These are phyloP conservation scores for Pyrocephalus nanus DNA, from an alignment of 2,797 vertebrate genomes.

Conservation along the genomic window DNA sequence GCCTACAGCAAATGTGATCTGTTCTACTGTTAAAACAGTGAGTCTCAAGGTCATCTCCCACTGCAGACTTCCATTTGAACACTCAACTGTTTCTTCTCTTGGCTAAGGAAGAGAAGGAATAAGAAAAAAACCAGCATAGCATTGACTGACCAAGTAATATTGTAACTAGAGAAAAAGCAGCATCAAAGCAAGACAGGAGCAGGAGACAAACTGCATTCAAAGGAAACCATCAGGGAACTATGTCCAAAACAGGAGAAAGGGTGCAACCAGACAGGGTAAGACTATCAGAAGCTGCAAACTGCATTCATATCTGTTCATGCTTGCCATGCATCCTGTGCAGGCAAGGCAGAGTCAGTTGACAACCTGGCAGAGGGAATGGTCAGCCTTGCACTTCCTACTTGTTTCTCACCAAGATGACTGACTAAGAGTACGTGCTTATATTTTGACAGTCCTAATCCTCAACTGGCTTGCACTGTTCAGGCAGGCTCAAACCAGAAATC, in stretches of 20 bases:
- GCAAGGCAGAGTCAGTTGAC: not conserved
- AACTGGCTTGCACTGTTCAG: not conserved
- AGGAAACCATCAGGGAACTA: not conserved
- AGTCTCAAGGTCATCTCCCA: not conserved
- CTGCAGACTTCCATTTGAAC: not conserved
- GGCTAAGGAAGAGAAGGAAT: not conserved
- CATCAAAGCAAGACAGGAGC: not conserved
- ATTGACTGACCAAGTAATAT: not conserved
- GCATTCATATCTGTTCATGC: not conserved
- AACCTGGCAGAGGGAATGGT: not conserved
- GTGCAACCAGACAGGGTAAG: rapidly evolving
- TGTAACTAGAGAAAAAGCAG: not conserved
- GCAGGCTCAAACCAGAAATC: not conserved
- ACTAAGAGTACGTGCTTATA: not conserved
- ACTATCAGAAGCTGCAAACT: not conserved
- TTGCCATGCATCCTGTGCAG: not conserved
- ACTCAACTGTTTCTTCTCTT: not conserved
- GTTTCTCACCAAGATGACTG: not conserved
- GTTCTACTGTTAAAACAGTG: not conserved
- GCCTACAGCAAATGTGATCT: not conserved
- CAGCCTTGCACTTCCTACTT: not conserved
- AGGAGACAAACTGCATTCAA: not conserved
- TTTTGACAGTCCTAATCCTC: not conserved
- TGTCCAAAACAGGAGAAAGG: not conserved
- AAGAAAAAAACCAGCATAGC: not conserved